Percentiles rank a stretch among this genome's conserved stretches.
Conservation (phyloP, 2,797 vertebrate species). For the Lepus oiostolus region DNA sequence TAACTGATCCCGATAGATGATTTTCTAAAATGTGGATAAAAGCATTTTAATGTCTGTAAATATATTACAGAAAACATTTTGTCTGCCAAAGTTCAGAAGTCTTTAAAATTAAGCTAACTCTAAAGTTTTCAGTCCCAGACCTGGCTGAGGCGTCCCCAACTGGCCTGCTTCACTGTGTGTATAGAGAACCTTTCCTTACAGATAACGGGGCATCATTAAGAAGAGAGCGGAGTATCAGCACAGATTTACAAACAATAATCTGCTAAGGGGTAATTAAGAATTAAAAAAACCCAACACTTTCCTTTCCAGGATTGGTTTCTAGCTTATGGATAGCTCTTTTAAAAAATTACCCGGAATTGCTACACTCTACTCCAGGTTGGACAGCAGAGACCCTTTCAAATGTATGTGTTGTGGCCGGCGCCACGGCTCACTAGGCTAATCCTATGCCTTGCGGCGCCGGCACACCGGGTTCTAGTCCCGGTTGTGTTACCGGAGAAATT, state of each 20-base stretch:
- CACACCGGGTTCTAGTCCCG: too few relatives aligned
- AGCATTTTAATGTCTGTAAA: slow-evolving; percentile 39
- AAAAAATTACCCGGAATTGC: neutral
- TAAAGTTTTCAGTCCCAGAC: neutral
- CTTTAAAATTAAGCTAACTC: neutral
- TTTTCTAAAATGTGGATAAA: slow-evolving; percentile 36
- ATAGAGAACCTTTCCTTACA: neutral
- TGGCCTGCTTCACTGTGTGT: neutral
- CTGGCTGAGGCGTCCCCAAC: too few relatives aligned
- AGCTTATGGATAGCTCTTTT: neutral
- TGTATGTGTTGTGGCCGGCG: neutral
- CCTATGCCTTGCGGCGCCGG: too few relatives aligned
- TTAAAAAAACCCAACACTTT: neutral
- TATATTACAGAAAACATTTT: neutral
- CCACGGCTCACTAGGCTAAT: too few relatives aligned
- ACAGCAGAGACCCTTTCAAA: neutral
- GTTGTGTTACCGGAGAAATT: too few relatives aligned
- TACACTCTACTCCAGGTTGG: neutral
- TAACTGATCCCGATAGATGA: neutral
- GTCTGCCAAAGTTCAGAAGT: neutral
- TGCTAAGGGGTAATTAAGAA: neutral
- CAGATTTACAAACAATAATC: neutral
- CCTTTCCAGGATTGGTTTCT: neutral
- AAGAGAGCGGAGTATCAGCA: neutral
- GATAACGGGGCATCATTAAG: neutral